Percentiles rank a stretch among this genome's conserved stretches.
Conservation (phyloP, 35 echinoderm and acorn worm species). For the Lytechinus variegatus region DNA sequence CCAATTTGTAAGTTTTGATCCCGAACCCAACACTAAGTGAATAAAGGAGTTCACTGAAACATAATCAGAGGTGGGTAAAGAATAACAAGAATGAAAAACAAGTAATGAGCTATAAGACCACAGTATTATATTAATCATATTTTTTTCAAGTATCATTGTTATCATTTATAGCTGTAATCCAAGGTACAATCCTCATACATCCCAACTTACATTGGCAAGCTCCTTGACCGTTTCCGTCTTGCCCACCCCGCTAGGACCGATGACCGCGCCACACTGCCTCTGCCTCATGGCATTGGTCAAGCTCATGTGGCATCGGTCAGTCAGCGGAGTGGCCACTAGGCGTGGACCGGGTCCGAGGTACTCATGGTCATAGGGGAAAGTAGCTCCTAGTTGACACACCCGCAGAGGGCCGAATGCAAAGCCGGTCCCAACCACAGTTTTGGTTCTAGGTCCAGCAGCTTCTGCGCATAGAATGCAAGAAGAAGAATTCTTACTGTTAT, state of each 20-base stretch:
- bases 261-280: slow-evolving; percentile 82
- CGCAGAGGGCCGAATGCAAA: slow-evolving; percentile 67
- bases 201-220: slow-evolving; percentile 69
- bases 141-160: too few species aligned
- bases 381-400: slow-evolving; percentile 71
- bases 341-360: slow-evolving; percentile 67
- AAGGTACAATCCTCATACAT: not conserved
- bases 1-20: too few species aligned
- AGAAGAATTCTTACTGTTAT: not conserved
- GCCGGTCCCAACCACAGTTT: slow-evolving; percentile 18
- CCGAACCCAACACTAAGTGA: too few species aligned
- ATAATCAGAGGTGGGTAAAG: not conserved
- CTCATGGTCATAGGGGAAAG: slow-evolving; percentile 92
- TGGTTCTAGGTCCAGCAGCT: not conserved
- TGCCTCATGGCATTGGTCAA: slow-evolving; percentile 75
- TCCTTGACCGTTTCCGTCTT: slow-evolving; percentile 82
- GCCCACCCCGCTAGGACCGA: slow-evolving; percentile 69
- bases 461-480: not conserved
- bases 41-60: too few species aligned
- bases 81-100: not conserved
- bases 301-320: slow-evolving; percentile 89
- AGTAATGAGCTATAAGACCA: too few species aligned
- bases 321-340: slow-evolving; percentile 78
- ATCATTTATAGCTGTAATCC: too few species aligned
- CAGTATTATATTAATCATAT: too few species aligned